Conservation (phyloP, 2,888 invertebrate species). For the Brachylomia viminalis region DNA sequence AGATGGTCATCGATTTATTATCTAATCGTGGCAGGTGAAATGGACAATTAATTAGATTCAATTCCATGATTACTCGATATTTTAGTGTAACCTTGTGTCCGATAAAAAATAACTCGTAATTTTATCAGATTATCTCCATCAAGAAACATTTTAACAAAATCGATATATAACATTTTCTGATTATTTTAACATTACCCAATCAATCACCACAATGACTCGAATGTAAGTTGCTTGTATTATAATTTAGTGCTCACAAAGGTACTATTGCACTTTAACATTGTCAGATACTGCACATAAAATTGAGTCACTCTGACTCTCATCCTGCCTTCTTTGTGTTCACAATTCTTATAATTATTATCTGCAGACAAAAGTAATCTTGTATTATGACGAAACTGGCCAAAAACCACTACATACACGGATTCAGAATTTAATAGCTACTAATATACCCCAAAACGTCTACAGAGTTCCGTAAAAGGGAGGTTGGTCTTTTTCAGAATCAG, state of each 20-base stretch:
- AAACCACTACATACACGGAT: slow-evolving; percentile 43
- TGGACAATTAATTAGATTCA: slow-evolving; percentile 33
- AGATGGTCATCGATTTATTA: slow-evolving; percentile 7
- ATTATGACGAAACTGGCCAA: slow-evolving; percentile 39
- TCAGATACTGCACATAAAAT: slow-evolving; percentile 27
- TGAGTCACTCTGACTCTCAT: slow-evolving; percentile 44
- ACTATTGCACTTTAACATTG: slow-evolving; percentile 9
- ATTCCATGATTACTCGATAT: slow-evolving; percentile 18
- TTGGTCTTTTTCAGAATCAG: slow-evolving; percentile 35
- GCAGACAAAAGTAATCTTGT: slow-evolving; percentile 10
- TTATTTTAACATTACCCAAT: slow-evolving; percentile 24
- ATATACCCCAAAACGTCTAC: slow-evolving; percentile 31
- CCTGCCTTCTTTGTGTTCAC: slow-evolving; percentile 46
- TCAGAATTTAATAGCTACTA: slow-evolving; percentile 52
- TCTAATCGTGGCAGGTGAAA: slow-evolving; percentile 32
- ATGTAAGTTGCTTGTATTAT: background rate
- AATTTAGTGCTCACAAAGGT: background rate
- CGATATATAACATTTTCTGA: slow-evolving; percentile 28
- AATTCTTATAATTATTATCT: slow-evolving; percentile 47
- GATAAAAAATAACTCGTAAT: slow-evolving; percentile 27
- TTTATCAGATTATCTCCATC: slow-evolving; percentile 27
- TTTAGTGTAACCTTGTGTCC: slow-evolving; percentile 21
- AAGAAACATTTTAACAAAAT: slow-evolving; percentile 22
- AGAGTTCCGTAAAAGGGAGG: slow-evolving; percentile 40
- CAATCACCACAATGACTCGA: background rate